Conservation (phyloP, 2,888 invertebrate genomes). For the Carterocephalus palaemon region DNA sequence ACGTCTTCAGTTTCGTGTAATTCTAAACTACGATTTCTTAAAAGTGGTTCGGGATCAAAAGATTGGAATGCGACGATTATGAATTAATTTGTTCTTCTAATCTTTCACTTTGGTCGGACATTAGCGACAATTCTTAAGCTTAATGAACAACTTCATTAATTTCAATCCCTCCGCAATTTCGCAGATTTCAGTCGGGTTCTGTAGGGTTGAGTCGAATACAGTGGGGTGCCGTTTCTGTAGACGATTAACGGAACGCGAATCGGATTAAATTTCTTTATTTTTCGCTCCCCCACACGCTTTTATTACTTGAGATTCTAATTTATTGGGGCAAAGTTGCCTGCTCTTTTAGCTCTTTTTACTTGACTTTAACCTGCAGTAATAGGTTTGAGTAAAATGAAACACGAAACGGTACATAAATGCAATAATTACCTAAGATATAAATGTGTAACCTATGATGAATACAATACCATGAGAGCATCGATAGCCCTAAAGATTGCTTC, state of each 20-base stretch:
- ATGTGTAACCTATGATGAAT: too few relatives aligned
- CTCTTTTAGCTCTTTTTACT: conserved; percentile 23
- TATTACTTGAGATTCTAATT: conserved; percentile 42
- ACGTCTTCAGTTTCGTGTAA: too few relatives aligned
- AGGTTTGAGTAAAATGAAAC: not conserved
- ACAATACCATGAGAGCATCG: too few relatives aligned
- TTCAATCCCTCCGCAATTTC: conserved; percentile 39
- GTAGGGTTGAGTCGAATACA: conserved; percentile 14
- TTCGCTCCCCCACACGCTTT: conserved; percentile 40
- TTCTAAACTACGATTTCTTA: too few relatives aligned
- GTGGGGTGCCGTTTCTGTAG: conserved; percentile 35
- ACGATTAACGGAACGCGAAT: conserved; percentile 49
- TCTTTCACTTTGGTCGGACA: conserved; percentile 35
- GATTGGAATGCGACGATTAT: too few relatives aligned
- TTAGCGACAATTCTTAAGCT: conserved; percentile 66
- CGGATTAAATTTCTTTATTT: conserved; percentile 53
- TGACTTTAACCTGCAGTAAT: not conserved
- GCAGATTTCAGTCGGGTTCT: conserved; percentile 9
- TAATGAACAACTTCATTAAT: conserved; percentile 73
- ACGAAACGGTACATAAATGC: not conserved
- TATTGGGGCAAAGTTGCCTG: conserved; percentile 42
- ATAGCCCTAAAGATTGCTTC: too few relatives aligned
- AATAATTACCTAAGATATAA: too few relatives aligned
- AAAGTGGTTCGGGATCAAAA: too few relatives aligned
- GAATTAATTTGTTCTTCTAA: conserved; percentile 16